A percentile compares a stretch with the other conserved stretches of the same genome.
Evolutionary conservation across 2,113 vertebrate genomes (phyloP).

Genomic region (Elephas maximus): DNA sequence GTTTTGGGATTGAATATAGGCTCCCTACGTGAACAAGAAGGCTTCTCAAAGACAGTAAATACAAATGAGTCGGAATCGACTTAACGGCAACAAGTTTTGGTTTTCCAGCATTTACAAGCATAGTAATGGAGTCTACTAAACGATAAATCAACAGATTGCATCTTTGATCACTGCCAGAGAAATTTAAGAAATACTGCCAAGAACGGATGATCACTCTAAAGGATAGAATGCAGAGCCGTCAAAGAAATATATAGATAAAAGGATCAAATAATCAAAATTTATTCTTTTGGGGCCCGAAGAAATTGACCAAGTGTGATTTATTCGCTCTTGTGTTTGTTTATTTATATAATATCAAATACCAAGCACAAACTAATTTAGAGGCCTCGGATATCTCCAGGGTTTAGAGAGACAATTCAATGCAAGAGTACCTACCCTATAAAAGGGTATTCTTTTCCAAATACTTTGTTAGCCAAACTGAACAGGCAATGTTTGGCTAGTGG

Average conservation of each 20-base stretch:
- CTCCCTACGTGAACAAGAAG: background rate
- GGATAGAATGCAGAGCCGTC: background rate
- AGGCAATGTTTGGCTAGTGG: background rate
- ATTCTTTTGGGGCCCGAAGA: background rate
- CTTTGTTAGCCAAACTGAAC: background rate
- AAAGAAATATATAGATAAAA: background rate
- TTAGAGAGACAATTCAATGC: background rate
- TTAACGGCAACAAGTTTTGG: no score
- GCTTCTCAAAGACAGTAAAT: background rate
- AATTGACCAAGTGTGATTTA: background rate
- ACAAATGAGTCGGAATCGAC: background rate
- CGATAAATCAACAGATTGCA: background rate
- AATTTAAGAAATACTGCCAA: background rate
- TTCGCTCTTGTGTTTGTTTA: background rate
- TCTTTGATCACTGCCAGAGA: background rate
- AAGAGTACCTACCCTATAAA: background rate
- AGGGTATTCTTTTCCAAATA: background rate
- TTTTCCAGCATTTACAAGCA: background rate
- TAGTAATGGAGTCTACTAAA: background rate
- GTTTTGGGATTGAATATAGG: background rate
- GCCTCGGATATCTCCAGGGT: background rate
- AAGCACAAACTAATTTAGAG: background rate
- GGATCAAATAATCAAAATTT: background rate
- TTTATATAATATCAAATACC: background rate
- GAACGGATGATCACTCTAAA: slow-evolving; percentile 16